These are phyloP conservation scores for Macrocentrus cingulum DNA, from an alignment of 1,140 invertebrate genomes.

Conservation along the genomic window DNA sequence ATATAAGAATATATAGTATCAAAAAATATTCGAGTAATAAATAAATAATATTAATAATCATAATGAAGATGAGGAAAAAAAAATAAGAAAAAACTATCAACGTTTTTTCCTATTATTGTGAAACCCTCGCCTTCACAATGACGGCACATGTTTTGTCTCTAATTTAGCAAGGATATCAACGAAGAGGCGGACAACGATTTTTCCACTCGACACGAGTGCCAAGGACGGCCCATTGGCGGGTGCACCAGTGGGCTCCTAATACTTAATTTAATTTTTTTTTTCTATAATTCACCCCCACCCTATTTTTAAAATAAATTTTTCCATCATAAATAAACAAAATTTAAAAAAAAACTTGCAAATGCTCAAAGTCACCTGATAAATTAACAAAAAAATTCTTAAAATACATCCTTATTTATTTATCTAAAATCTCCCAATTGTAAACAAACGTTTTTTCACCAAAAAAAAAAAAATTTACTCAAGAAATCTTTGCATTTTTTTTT, in stretches of 20 bases:
- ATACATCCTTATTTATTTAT: no score
- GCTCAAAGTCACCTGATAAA: no score
- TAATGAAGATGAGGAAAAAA: constrained; percentile 7
- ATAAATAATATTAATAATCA: not conserved
- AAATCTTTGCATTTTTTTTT: no score
- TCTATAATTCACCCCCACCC: not conserved
- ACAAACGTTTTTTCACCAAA: no score
- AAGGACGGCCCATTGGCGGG: constrained; percentile 43
- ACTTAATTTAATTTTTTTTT: constrained; percentile 1
- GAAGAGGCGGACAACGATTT: constrained; percentile 36
- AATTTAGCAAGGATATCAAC: constrained; percentile 22
- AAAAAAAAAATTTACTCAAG: no score
- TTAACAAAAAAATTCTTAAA: no score
- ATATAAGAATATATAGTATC: no score
- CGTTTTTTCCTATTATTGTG: constrained; percentile 46
- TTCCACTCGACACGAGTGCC: constrained; percentile 33
- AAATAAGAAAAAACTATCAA: not conserved
- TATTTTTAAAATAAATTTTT: not conserved
- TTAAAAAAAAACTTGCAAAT: not conserved
- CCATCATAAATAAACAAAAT: not conserved
- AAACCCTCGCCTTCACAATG: constrained; percentile 37
- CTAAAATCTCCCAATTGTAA: no score
- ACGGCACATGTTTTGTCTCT: constrained; percentile 33
- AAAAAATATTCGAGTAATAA: not conserved
- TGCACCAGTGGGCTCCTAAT: constrained; percentile 34